These are phyloP conservation scores for Tauraco hartlaubi DNA, from an alignment of 2,797 vertebrate genomes.

Conservation along the genomic window DNA sequence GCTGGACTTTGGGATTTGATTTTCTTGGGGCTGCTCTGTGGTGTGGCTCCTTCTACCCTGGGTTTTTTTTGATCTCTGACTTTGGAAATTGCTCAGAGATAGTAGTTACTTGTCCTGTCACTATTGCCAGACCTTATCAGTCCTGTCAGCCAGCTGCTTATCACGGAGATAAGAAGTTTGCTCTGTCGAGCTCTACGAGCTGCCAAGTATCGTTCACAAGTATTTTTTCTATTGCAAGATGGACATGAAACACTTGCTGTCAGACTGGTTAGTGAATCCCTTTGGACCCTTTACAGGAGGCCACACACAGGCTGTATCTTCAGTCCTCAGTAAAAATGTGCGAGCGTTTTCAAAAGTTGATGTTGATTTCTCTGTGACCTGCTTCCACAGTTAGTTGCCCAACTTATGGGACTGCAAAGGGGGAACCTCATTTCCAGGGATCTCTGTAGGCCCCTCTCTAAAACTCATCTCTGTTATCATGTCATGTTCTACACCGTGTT, in stretches of 20 bases:
- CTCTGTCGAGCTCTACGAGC: background rate
- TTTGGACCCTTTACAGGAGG: background rate
- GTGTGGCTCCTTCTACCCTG: background rate
- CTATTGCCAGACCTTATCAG: background rate
- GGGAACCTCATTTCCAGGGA: background rate
- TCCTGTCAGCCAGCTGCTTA: background rate
- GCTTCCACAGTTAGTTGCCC: background rate
- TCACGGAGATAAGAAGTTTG: background rate
- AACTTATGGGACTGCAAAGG: background rate
- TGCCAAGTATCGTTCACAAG: background rate
- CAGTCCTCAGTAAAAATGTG: background rate
- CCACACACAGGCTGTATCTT: background rate
- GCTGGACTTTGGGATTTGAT: background rate
- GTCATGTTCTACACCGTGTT: background rate
- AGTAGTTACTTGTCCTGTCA: background rate
- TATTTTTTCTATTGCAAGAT: background rate
- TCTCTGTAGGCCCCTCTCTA: background rate
- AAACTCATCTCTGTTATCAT: background rate
- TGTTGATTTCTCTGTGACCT: background rate
- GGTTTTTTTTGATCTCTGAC: background rate
- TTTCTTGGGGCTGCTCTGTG: background rate
- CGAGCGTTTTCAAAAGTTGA: background rate
- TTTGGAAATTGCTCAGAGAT: background rate
- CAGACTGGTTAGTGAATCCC: background rate
- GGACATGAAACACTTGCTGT: conserved; percentile 12